Evolutionary conservation across 2,797 vertebrate species (phyloP).

Genomic region (Psittacula derbiana): DNA sequence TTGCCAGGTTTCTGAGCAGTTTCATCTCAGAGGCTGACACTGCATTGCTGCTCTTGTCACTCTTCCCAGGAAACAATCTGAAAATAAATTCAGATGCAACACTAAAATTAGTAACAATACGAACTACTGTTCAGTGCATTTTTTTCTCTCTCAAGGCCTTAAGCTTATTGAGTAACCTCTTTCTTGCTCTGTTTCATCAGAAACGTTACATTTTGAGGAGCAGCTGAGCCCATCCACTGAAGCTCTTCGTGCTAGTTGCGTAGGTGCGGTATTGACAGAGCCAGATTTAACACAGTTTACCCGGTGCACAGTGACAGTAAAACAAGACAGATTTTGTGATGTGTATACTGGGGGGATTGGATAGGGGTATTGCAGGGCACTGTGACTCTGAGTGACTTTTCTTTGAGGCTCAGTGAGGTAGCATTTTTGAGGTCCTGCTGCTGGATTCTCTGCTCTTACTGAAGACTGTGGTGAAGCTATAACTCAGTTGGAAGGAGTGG

Average conservation of each 20-base stretch:
- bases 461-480: not conserved
- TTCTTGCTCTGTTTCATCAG: not conserved
- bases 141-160: not conserved
- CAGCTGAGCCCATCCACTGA: not conserved
- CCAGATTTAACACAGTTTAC: slow-evolving; percentile 12
- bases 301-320: not conserved
- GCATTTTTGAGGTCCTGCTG: not conserved
- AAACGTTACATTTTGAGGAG: not conserved
- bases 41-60: not conserved
- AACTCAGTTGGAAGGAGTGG: not conserved
- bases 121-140: not conserved
- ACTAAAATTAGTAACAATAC: not conserved
- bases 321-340: not conserved
- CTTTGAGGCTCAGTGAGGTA: not conserved
- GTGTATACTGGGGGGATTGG: not conserved
- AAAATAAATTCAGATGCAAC: not conserved
- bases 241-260: not conserved
- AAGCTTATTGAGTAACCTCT: not conserved
- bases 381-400: not conserved
- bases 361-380: not conserved
- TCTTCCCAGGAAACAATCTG: not conserved
- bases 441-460: not conserved
- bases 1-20: not conserved
- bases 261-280: not conserved
- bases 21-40: not conserved